Evolutionary conservation across 2,113 vertebrate genomes (phyloP), one percentile per base, ranked within the genome.

Genomic region (Trogon surrucura): DNA sequence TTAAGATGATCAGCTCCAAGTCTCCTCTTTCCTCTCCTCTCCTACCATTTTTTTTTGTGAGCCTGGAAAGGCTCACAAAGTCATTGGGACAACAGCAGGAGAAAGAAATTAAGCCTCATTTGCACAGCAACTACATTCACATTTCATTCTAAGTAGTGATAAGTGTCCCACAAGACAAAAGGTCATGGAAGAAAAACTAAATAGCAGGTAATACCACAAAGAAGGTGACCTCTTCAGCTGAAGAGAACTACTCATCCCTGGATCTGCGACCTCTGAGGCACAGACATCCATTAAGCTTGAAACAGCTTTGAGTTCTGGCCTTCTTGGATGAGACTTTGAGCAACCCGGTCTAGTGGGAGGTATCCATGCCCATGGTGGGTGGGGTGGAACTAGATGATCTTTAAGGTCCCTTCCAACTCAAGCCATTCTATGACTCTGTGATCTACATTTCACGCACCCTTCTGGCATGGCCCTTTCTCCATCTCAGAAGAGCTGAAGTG

Each of bases 1-100:
- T 0, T 12, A 57, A 71, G 9, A 38, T 5, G 1, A 74, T 65
- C 5, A 41, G 15, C 22, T 86, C 10, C 1, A 80, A 50, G 45
- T 65, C 22, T 17, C 38, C 5, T 82, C 51, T 51, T 70, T 6
- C 21, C 13, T 10, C 3, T 15, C 23, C 45, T 10, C 3, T 15
- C 23, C 45, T 10, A 4, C 5, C 70, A 56, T 75, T 60, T 19
- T 41, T 36, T 41, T 41, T 41, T 41, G 41, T 41, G 41, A 41
- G 41, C 18, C n/a, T 64, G 10, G 8, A 61, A 73, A 80, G 5
- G 27, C 8, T 86, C 27, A 73, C 16, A 27, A 48, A 82, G 27
- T 58, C 23, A 54, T 29, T 7, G 11, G 69, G 45, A 53, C 21
- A 9, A 48, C 1, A 80, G 45, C 12, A 61, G 22, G 9, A 22